Base-by-base conservation (phyloP, 2,113 vertebrate species). In the Clarias batrachus region DNA sequence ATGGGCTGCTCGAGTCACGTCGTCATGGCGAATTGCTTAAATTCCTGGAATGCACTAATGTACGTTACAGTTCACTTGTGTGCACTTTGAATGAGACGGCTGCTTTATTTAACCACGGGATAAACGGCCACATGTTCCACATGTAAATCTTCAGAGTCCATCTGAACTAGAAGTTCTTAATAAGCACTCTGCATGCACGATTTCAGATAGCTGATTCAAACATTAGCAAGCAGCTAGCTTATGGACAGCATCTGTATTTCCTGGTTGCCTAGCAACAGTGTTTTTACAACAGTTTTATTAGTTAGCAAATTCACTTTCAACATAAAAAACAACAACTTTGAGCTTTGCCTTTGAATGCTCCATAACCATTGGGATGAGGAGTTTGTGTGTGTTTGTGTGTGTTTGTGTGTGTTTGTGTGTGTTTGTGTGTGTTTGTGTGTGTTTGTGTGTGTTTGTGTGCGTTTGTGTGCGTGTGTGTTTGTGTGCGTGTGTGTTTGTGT, bases 1-100 rank as follows among this genome's bases (percentile, higher is more conserved):
- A 86, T 71, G 77, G 77, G 52, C 63, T 81, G 65, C 71, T 81
- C 16, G 14, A 54, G 57, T 59, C 30, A n/a, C 71, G 65, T 59
- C 16, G 23, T 86, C 84, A 70, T 54, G 71, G 30, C 37, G n/a
- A 86, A 41, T 63, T 30, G 73, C 48, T 25, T 63, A 19, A 54
- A 63, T 52, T 56, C 79, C 13, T 0, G 63, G 63, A 86, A 9
- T 3, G 23, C 21, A 13, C 52, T 70, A 19, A 23, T 27, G 54
- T 52, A 65, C 27, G 48, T 60, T n/a, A 9, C 30, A 65, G 17
- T 21, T 6, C 27, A 27, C 78, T 82, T 57, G 48, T 48, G 74
- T 79, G 63, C 74, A 84, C 82, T 71, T 56, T 77, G 5, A 80
- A 30, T 33, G 8, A 70, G 48, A 77, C 5, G 56, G 74, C 48